Base-by-base conservation (phyloP, 2,113 vertebrate genomes). In the Solea solea region DNA sequence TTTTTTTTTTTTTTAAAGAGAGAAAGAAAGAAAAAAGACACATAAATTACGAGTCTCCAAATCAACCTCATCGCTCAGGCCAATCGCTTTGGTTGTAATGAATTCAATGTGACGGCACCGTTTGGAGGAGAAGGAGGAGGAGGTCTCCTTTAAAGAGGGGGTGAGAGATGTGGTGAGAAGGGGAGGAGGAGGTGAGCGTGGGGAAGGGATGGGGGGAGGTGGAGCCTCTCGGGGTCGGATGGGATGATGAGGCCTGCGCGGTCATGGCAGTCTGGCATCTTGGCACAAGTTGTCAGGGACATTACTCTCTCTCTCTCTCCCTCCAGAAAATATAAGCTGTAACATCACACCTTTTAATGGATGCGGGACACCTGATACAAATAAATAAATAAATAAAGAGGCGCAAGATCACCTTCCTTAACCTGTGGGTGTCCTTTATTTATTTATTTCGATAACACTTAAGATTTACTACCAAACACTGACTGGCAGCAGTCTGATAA, bases 31-130 rank as follows among this genome's bases (percentile, higher is more conserved):
- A 48, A 46, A 46, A 62, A 91, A 84, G 84, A 88, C 85, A 76
- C 84, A 92, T 90, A 91, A 92, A 91, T 92, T 68, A 90, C 81
- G 81, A 88, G 71, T 87, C 88, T 92, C 85, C 83, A 86, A 92
- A 91, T 86, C 90, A 85, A 81, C 65, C 82, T 48, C 77, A 53
- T 65, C 61, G 74, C 58, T 73, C 69, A 74, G 45, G 82, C 84
- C 81, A 88, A 85, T 83, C 40, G 69, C 74, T 56, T 69, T 72
- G 76, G 65, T 77, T 48, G 11, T 88, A 78, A 88, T 89, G 78
- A 69, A 81, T 85, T 87, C 82, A 78, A 85, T 66, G 83, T 72
- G 84, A 85, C 62, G 62, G 49, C 60, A 60, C 78, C 45, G 63
- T 79, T 77, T 77, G 80, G 62, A 46, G 44, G 44, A 46, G 44